These are phyloP conservation scores for Malacoctenus gilli DNA, from an alignment of 2,797 vertebrate genomes.

Conservation along the genomic window DNA sequence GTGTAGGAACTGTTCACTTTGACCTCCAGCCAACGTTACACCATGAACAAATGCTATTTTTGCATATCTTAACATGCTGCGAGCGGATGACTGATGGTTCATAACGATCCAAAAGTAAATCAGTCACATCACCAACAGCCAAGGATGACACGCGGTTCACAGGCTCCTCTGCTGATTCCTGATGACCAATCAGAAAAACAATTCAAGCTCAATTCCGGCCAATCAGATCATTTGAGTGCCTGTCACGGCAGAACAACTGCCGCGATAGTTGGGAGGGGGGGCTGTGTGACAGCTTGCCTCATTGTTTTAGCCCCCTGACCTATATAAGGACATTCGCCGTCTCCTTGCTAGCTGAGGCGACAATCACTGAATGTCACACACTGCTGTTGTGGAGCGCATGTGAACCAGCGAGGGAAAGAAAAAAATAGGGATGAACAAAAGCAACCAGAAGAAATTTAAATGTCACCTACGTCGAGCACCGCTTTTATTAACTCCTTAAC, in stretches of 20 bases:
- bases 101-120: neutral
- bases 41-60: neutral
- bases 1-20: neutral
- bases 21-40: neutral
- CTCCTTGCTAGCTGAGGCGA: slow-evolving; percentile 34
- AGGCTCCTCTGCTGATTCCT: slow-evolving; percentile 51
- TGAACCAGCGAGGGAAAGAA: too few relatives aligned
- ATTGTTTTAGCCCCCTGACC: slow-evolving; percentile 79
- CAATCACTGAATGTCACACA: slow-evolving; percentile 19
- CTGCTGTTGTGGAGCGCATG: neutral
- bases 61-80: neutral
- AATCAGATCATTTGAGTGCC: slow-evolving; percentile 45
- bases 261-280: slow-evolving; percentile 6
- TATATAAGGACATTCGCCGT: slow-evolving; percentile 58
- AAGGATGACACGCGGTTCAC: neutral
- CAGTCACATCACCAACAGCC: neutral
- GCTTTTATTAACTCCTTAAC: too few relatives aligned
- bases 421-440: too few relatives aligned
- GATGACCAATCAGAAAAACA: slow-evolving; percentile 55
- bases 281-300: slow-evolving; percentile 61
- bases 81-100: neutral
- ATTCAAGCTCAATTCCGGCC: slow-evolving; percentile 41
- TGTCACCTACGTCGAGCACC: too few relatives aligned
- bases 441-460: neutral
- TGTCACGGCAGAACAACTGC: slow-evolving; percentile 43